A percentile compares a stretch with the other conserved stretches of the same genome.
phyloP scores from a whole-genome alignment of 2,888 invertebrate genomes.

The Spatulosminthurus flaviceps region DNA sequence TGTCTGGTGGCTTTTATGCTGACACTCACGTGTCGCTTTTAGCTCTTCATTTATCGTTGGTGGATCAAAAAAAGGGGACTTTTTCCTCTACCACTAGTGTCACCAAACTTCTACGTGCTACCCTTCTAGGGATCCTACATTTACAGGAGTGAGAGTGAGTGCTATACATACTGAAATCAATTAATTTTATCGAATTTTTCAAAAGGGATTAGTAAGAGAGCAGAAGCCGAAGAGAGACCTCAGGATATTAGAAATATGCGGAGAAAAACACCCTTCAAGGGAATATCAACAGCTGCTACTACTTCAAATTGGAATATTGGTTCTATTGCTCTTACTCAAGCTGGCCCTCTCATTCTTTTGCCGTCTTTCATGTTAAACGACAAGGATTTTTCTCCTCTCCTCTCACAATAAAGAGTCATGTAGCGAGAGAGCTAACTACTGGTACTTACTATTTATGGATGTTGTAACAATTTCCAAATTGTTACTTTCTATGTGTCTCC shows the following conservation, averaged over 20 bases:
- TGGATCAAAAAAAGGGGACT: slow-evolving; percentile 23
- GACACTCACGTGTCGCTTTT: slow-evolving; percentile 39
- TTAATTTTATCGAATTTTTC: slow-evolving; percentile 52
- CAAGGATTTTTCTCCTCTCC: background rate
- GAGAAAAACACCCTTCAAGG: slow-evolving; percentile 41
- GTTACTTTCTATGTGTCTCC: background rate
- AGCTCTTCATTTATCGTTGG: slow-evolving; percentile 41
- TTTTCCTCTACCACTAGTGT: background rate
- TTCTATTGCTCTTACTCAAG: background rate
- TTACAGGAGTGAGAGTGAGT: background rate
- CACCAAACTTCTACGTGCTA: background rate
- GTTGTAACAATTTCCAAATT: slow-evolving; percentile 21
- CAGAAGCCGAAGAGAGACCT: slow-evolving; percentile 13
- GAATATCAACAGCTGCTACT: slow-evolving; percentile 40
- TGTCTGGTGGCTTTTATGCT: slow-evolving; percentile 40
- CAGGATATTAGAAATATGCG: slow-evolving; percentile 6
- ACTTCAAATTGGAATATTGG: background rate
- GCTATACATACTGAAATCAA: slow-evolving; percentile 46
- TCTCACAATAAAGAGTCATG: slow-evolving; percentile 11
- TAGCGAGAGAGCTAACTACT: background rate
- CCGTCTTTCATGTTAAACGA: background rate
- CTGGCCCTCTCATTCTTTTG: background rate
- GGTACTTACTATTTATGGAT: slow-evolving; percentile 24
- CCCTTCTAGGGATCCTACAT: background rate
- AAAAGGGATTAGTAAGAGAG: slow-evolving; percentile 43